These are phyloP conservation scores for Catocala sponsa DNA, from an alignment of 2,888 invertebrate species.

Conservation along the genomic window DNA sequence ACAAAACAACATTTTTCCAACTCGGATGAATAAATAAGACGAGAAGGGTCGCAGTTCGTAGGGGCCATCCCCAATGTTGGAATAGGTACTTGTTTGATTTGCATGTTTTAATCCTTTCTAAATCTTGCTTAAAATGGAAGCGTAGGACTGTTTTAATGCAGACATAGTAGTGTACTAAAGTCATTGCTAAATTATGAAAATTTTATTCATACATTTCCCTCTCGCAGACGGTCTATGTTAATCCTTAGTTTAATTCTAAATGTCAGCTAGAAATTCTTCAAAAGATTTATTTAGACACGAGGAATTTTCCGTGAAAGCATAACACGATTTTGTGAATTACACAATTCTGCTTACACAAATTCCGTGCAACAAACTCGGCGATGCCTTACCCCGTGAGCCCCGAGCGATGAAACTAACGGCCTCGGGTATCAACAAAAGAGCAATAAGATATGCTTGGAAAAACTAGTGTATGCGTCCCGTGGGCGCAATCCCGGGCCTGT, in stretches of 20 bases:
- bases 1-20: conserved; percentile 85
- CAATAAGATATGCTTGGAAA: conserved; percentile 88
- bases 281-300: conserved; percentile 1
- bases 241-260: background rate
- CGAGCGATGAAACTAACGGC: conserved; percentile 87
- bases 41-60: conserved; percentile 72
- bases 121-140: conserved; percentile 69
- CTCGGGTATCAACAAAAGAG: conserved; percentile 86
- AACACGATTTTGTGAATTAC: conserved; percentile 11
- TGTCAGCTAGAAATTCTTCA: background rate
- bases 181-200: conserved; percentile 44
- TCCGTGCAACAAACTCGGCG: conserved; percentile 47
- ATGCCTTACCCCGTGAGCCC: conserved; percentile 67
- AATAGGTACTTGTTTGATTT: conserved; percentile 83
- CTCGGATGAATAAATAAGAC: conserved; percentile 86
- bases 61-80: conserved; percentile 75
- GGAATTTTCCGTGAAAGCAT: background rate
- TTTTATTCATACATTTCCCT: conserved; percentile 42
- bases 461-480: conserved; percentile 83
- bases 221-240: conserved; percentile 15
- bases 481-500: conserved; percentile 67
- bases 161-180: conserved; percentile 38
- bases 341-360: conserved; percentile 12
- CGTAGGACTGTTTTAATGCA: conserved; percentile 52
- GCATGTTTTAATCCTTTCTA: conserved; percentile 86